A percentile compares a stretch with the other conserved stretches of the same genome.
These are phyloP conservation scores for Cancer borealis DNA, from an alignment of 2,888 invertebrate species.

Conservation along the genomic window DNA sequence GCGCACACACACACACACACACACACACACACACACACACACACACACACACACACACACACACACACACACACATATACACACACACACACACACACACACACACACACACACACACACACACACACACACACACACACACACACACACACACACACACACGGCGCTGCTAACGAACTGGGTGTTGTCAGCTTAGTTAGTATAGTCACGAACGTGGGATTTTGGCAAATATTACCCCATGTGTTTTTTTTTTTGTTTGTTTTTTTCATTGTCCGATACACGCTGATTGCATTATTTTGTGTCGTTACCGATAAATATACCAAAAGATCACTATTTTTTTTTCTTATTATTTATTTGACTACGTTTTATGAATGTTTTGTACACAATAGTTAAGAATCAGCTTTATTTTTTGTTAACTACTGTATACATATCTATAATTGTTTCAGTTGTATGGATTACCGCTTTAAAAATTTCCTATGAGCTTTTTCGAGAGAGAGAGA, in stretches of 20 bases:
- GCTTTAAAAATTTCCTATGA: too few relatives aligned
- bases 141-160: conserved; percentile 16
- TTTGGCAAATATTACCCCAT: not conserved
- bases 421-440: too few relatives aligned
- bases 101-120: too few relatives aligned
- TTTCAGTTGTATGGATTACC: too few relatives aligned
- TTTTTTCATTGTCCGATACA: not conserved
- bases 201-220: not conserved
- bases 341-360: too few relatives aligned
- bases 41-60: too few relatives aligned
- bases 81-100: too few relatives aligned
- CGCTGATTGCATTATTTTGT: not conserved
- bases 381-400: too few relatives aligned
- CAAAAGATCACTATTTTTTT: not conserved
- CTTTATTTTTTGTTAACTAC: too few relatives aligned
- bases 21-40: not conserved
- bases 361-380: too few relatives aligned
- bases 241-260: too few relatives aligned
- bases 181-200: not conserved
- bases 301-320: not conserved
- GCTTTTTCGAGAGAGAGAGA: too few relatives aligned
- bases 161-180: not conserved
- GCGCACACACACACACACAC: not conserved
- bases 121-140: not conserved
- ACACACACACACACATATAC: not conserved